A percentile compares a stretch with the other conserved stretches of the same genome.
These are phyloP conservation scores for Leptinotarsa lineolata DNA, from an alignment of 1,140 invertebrate species.

Conservation along the genomic window DNA sequence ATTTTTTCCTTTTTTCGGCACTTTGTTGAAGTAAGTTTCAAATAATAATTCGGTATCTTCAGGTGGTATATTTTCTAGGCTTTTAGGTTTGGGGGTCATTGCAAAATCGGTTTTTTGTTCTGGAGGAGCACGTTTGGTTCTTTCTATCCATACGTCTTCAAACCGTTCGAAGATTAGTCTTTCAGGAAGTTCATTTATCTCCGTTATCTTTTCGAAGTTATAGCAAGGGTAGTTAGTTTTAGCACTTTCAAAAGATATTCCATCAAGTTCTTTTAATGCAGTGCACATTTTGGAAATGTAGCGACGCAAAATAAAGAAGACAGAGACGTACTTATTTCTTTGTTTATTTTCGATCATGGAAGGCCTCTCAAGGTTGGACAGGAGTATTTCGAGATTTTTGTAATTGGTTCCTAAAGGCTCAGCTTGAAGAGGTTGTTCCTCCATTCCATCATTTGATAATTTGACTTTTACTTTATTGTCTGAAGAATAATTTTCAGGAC, in stretches of 20 bases:
- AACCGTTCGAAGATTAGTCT: slow-evolving; percentile 40
- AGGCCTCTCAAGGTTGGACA: slow-evolving; percentile 35
- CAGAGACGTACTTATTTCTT: slow-evolving; percentile 35
- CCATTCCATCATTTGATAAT: neutral
- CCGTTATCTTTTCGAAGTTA: neutral
- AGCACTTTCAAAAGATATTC: no score
- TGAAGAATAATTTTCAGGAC: neutral
- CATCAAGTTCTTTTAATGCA: slow-evolving; percentile 23
- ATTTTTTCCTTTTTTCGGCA: slow-evolving; percentile 1
- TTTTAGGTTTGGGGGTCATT: slow-evolving; percentile 30
- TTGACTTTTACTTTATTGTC: neutral
- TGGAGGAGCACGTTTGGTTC: slow-evolving; percentile 27
- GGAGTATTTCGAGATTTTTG: slow-evolving; percentile 22
- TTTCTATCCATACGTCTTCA: slow-evolving; percentile 37
- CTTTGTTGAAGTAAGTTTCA: slow-evolving; percentile 30
- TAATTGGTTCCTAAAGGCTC: slow-evolving; percentile 25
- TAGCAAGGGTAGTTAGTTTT: neutral
- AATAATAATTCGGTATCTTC: slow-evolving; percentile 7
- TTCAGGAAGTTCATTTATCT: slow-evolving; percentile 16
- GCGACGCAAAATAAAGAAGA: slow-evolving; percentile 31
- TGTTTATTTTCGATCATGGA: slow-evolving; percentile 35
- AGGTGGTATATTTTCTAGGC: slow-evolving; percentile 20
- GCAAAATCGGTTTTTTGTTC: neutral
- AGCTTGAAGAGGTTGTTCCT: neutral
- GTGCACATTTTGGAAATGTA: slow-evolving; percentile 32